phyloP scores from a whole-genome alignment of 2,888 invertebrate species.

The Synanthedon andrenaeformis region DNA sequence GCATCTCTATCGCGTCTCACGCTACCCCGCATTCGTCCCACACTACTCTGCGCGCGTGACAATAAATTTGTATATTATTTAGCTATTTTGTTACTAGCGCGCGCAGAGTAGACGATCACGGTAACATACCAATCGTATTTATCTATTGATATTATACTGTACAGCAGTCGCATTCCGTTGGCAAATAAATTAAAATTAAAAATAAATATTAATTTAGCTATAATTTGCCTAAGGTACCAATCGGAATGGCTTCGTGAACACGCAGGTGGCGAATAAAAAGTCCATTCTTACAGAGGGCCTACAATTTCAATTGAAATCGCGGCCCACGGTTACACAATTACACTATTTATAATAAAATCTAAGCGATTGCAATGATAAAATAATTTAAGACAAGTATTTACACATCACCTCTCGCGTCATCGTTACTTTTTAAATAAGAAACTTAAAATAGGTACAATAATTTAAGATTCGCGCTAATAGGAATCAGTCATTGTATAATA shows the following conservation, averaged over 20 bases:
- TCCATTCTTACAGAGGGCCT: conserved; percentile 56
- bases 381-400: conserved; percentile 66
- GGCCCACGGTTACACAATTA: conserved; percentile 40
- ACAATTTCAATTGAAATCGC: conserved; percentile 30
- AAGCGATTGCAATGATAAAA: conserved; percentile 49
- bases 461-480: conserved; percentile 63
- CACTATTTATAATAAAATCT: conserved; percentile 33
- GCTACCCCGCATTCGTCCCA: background rate
- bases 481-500: conserved; percentile 58
- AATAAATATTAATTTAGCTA: conserved; percentile 66
- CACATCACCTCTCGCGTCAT: conserved; percentile 39
- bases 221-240: conserved; percentile 66
- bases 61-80: no score
- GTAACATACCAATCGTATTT: conserved; percentile 40
- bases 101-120: conserved; percentile 8
- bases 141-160: conserved; percentile 56
- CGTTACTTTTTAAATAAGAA: conserved; percentile 56
- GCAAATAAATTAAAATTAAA: conserved; percentile 57
- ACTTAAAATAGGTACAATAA: conserved; percentile 60
- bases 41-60: background rate
- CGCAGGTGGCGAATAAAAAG: conserved; percentile 67
- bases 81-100: background rate
- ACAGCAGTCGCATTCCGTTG: conserved; percentile 68
- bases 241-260: conserved; percentile 67
- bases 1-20: background rate